These are phyloP conservation scores for Dusona sp. DNA, from an alignment of 2,888 invertebrate species.

Conservation along the genomic window DNA sequence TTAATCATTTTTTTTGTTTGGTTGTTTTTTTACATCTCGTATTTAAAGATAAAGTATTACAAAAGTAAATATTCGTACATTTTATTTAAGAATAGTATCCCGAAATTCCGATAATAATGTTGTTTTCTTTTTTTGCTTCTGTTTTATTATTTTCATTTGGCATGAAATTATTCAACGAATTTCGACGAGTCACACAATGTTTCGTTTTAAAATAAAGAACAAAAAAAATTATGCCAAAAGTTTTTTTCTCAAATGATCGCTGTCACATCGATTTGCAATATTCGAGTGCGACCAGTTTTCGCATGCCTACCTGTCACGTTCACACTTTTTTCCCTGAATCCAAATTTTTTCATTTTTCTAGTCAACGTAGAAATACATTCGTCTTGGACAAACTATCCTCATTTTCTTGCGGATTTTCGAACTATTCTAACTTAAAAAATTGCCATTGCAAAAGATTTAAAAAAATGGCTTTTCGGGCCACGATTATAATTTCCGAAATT, in stretches of 20 bases:
- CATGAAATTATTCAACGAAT: constrained; percentile 29
- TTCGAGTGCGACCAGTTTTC: constrained; percentile 8
- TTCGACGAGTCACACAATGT: constrained; percentile 37
- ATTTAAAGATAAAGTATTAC: constrained; percentile 46
- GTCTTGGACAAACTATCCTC: not conserved
- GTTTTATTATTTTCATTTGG: not conserved
- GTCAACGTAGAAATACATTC: constrained; percentile 15
- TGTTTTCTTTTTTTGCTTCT: not conserved
- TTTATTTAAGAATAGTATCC: constrained; percentile 35
- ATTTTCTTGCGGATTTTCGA: not conserved
- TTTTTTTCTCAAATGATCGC: not conserved
- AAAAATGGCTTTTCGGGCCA: not conserved
- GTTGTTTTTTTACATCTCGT: constrained; percentile 41
- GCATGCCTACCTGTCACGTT: constrained; percentile 23
- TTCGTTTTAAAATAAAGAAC: constrained; percentile 23
- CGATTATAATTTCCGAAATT: not conserved
- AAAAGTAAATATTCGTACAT: constrained; percentile 62
- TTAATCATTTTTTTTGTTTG: constrained; percentile 18
- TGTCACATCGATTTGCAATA: not conserved
- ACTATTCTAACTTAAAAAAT: not conserved
- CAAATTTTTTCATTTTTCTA: constrained; percentile 14
- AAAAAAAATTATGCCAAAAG: not conserved
- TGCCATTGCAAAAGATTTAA: not conserved
- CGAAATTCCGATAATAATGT: constrained; percentile 18
- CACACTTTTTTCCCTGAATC: not conserved